These are phyloP conservation scores for Adelosebastes latens DNA, from an alignment of 2,797 vertebrate genomes.

Conservation along the genomic window DNA sequence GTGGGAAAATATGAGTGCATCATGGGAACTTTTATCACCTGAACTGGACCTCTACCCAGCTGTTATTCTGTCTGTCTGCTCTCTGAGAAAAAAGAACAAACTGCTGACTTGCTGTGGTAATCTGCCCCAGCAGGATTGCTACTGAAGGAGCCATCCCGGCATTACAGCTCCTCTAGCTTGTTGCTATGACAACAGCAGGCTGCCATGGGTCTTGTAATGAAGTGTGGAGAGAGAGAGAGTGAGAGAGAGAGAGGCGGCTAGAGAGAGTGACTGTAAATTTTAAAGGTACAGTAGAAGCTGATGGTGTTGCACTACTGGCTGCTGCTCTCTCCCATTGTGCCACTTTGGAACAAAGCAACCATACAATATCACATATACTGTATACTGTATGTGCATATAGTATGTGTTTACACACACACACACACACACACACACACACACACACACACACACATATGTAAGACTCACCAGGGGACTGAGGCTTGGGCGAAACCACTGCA, in stretches of 20 bases:
- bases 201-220: slow-evolving; percentile 45
- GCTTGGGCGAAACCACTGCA: slow-evolving; percentile 85
- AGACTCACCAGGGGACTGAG: slow-evolving; percentile 90
- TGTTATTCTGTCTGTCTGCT: background rate
- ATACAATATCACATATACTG: background rate
- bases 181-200: slow-evolving; percentile 77
- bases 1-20: background rate
- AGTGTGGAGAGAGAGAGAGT: background rate
- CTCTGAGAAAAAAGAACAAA: slow-evolving; percentile 18
- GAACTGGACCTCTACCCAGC: background rate
- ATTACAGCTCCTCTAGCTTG: slow-evolving; percentile 40
- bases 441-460: slow-evolving; percentile 10
- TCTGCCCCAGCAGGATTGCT: slow-evolving; percentile 39
- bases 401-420: slow-evolving; percentile 3
- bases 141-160: slow-evolving; percentile 17
- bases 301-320: background rate
- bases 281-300: slow-evolving; percentile 34
- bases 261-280: background rate
- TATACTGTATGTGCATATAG: background rate
- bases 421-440: slow-evolving; percentile 23
- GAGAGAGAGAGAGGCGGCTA: background rate
- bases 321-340: background rate
- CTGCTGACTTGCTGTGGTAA: slow-evolving; percentile 45
- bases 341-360: background rate
- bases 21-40: background rate